phyloP scores from a whole-genome alignment of 1,140 invertebrate species.

The Papilio helenus region DNA sequence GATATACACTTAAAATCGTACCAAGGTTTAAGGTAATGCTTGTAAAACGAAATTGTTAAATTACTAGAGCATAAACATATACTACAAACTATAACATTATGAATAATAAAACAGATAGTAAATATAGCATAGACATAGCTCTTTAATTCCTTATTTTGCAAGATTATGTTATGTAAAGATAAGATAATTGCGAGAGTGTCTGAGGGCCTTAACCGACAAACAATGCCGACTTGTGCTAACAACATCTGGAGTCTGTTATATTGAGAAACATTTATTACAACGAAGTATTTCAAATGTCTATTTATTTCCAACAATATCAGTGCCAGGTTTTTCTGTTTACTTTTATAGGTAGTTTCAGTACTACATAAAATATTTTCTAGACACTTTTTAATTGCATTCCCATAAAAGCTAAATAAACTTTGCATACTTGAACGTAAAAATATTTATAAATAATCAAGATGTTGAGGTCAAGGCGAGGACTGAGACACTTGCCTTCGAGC shows the following conservation, averaged over 20 bases:
- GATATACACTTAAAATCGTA: too few relatives aligned
- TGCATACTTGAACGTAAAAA: not conserved
- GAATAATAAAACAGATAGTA: not conserved
- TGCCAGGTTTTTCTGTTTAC: not conserved
- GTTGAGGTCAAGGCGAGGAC: constrained; percentile 13
- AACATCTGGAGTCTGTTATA: not conserved
- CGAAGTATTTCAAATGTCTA: not conserved
- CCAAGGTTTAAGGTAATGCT: too few relatives aligned
- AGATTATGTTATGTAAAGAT: not conserved
- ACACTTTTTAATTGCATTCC: too few relatives aligned
- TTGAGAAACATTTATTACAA: not conserved
- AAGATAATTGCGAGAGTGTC: constrained; percentile 5
- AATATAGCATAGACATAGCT: not conserved
- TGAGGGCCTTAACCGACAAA: constrained; percentile 4
- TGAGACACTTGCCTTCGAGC: not conserved
- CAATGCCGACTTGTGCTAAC: not conserved
- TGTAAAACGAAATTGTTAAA: too few relatives aligned
- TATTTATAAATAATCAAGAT: not conserved
- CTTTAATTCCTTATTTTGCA: not conserved
- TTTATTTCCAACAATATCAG: not conserved
- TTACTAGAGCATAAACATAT: too few relatives aligned
- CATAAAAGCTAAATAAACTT: not conserved
- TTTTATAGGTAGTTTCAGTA: too few relatives aligned
- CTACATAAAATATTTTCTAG: too few relatives aligned
- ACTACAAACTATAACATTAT: not conserved